Evolutionary conservation across 2,113 vertebrate species (phyloP).

Genomic region (Australoheros scitulus): DNA sequence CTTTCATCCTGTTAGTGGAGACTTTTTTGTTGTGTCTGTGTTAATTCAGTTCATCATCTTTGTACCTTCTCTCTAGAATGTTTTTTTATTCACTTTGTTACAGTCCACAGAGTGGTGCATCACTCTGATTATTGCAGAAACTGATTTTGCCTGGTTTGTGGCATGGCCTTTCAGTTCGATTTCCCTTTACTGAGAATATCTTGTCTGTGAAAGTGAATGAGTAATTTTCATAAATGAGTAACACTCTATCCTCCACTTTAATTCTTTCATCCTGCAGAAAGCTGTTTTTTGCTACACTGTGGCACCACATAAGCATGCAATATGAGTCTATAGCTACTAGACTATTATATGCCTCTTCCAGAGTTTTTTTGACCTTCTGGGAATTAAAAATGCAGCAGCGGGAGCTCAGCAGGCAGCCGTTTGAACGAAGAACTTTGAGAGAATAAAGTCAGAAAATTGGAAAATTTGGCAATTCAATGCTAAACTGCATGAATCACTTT

Average conservation of each 20-base stretch:
- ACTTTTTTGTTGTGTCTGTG: not conserved
- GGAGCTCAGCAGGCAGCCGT: not conserved
- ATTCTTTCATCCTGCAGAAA: not conserved
- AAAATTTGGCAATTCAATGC: not conserved
- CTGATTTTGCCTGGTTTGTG: constrained; percentile 14
- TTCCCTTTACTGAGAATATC: not conserved
- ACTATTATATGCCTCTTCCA: not conserved
- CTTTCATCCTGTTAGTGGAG: not conserved
- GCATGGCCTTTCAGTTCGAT: constrained; percentile 12
- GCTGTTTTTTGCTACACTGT: not conserved
- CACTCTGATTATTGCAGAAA: constrained; percentile 1
- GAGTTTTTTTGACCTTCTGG: not conserved
- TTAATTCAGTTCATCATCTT: not conserved
- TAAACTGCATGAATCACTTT: not conserved
- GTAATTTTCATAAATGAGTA: constrained; percentile 34
- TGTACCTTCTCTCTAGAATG: not conserved
- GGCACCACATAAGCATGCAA: not conserved
- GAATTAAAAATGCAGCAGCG: constrained; percentile 7
- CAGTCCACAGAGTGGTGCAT: not conserved
- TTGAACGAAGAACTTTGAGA: not conserved
- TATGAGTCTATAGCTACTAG: not conserved
- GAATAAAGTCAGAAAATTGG: constrained; percentile 7
- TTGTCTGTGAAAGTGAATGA: constrained; percentile 13
- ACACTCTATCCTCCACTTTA: not conserved
- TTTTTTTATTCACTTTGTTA: not conserved